Percentiles rank a stretch among this genome's conserved stretches.
Evolutionary conservation across 2,797 vertebrate species (phyloP).

Genomic region (Octomys mimax): DNA sequence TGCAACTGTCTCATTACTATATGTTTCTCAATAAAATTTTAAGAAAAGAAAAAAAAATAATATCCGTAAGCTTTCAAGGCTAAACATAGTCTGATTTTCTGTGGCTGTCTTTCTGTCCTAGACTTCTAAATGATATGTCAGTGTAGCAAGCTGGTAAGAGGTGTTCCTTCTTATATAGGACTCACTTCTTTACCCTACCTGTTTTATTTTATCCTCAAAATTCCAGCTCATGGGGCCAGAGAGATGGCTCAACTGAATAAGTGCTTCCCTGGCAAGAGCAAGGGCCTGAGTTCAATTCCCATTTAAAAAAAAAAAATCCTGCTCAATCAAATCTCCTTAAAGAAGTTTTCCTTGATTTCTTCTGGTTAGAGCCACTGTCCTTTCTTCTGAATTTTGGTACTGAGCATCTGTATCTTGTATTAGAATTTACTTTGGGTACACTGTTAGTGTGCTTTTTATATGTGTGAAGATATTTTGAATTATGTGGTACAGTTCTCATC

Average conservation of each 20-base stretch:
- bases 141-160: not conserved
- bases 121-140: not conserved
- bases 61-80: slow-evolving; percentile 16
- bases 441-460: not conserved
- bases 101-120: not conserved
- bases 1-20: no score
- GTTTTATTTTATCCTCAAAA: not conserved
- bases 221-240: not conserved
- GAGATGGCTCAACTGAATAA: no score
- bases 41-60: no score
- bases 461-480: not conserved
- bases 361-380: not conserved
- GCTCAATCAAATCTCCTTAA: not conserved
- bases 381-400: not conserved
- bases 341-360: not conserved
- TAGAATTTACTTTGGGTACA: not conserved
- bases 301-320: no score
- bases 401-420: not conserved
- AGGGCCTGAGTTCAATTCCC: no score
- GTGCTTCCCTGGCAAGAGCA: no score
- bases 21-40: no score
- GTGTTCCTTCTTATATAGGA: not conserved
- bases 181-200: not conserved
- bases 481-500: not conserved
- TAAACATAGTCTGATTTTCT: slow-evolving; percentile 26